A percentile compares a stretch with the other conserved stretches of the same genome.
Conservation (phyloP, 2,888 invertebrate genomes). For the Silvanus unidentatus region DNA sequence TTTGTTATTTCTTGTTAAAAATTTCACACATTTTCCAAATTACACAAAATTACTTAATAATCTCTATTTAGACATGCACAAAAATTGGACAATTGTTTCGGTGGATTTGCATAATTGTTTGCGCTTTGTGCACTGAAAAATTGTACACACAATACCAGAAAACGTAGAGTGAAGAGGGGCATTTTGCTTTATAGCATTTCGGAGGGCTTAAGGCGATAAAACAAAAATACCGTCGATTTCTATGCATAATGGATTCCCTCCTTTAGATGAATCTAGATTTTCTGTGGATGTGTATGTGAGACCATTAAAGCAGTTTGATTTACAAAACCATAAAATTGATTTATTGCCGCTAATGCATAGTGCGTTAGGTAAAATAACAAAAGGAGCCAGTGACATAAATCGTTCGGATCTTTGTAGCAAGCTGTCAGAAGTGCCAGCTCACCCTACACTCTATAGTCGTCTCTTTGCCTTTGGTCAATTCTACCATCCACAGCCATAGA, state of each 20-base stretch:
- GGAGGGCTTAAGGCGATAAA: not conserved
- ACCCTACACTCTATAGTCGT: slow-evolving; percentile 16
- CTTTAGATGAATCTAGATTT: slow-evolving; percentile 8
- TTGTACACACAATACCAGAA: no score
- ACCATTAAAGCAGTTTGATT: slow-evolving; percentile 46
- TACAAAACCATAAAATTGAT: slow-evolving; percentile 50
- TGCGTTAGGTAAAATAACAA: slow-evolving; percentile 47
- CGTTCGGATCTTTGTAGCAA: slow-evolving; percentile 44
- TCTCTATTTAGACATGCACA: no score
- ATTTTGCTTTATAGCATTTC: slow-evolving; percentile 5
- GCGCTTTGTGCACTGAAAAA: no score
- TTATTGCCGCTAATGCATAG: slow-evolving; percentile 47
- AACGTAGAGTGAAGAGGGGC: no score
- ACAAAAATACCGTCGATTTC: slow-evolving; percentile 8
- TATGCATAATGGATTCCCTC: slow-evolving; percentile 26
- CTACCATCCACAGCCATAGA: not conserved
- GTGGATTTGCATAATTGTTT: no score
- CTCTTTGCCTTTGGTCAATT: no score
- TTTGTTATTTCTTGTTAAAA: no score
- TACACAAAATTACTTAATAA: no score
- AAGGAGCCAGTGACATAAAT: slow-evolving; percentile 47
- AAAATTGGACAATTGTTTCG: no score
- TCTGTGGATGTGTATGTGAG: slow-evolving; percentile 31
- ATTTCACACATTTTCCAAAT: no score
- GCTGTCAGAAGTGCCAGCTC: slow-evolving; percentile 40